phyloP scores from a whole-genome alignment of 92 coral and sea anemone species.

The Phymanthus crucifer region DNA sequence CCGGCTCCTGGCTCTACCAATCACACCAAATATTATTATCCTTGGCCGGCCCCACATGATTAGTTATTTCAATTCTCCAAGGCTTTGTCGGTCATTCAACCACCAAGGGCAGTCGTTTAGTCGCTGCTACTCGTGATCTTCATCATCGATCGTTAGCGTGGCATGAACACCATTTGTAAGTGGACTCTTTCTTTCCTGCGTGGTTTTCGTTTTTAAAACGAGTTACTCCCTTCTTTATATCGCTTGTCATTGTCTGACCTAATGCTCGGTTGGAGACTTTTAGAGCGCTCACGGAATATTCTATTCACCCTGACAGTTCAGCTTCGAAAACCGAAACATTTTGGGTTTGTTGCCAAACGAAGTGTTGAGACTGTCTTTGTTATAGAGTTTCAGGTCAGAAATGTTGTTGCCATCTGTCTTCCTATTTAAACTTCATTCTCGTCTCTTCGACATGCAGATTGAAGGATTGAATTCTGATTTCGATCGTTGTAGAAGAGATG shows the following conservation, averaged over 20 bases:
- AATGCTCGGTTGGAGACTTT: conserved; percentile 15
- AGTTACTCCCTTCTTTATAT: not conserved
- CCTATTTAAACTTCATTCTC: not conserved
- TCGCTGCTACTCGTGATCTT: conserved; percentile 13
- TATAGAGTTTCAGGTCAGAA: conserved; percentile 5
- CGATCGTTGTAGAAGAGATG: not conserved
- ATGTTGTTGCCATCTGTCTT: not conserved
- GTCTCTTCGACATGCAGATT: not conserved
- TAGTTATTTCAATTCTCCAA: conserved; percentile 40
- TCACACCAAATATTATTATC: conserved; percentile 21
- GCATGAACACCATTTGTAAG: conserved; percentile 2
- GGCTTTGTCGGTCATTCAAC: conserved; percentile 14
- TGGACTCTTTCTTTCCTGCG: not conserved
- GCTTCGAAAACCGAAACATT: conserved; percentile 27
- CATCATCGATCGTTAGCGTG: not conserved
- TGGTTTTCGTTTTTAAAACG: not conserved
- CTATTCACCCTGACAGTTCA: not conserved
- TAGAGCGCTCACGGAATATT: conserved; percentile 21
- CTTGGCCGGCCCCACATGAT: conserved; percentile 15
- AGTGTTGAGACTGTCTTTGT: conserved; percentile 22
- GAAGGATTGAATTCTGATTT: not conserved
- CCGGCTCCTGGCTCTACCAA: conserved; percentile 6
- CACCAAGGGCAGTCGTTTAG: not conserved
- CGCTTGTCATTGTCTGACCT: conserved; percentile 6
- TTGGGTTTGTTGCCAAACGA: conserved; percentile 13